A percentile compares a stretch with the other conserved stretches of the same genome.
phyloP scores from a whole-genome alignment of 2,113 vertebrate genomes.

The Caloenas nicobarica region DNA sequence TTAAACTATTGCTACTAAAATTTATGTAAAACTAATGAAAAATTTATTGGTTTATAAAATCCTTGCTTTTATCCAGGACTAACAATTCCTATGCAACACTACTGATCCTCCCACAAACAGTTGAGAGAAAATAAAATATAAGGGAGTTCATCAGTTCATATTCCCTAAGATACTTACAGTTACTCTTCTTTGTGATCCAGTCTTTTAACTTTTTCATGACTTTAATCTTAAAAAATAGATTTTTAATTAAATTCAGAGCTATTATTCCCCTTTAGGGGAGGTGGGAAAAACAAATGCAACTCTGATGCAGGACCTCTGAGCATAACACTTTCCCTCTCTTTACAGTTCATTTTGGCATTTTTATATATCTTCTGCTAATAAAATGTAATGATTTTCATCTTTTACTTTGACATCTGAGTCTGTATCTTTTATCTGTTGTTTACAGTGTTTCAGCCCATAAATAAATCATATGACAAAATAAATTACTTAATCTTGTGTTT shows the following conservation, averaged over 20 bases:
- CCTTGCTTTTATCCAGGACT: slow-evolving; percentile 75
- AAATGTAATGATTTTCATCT: slow-evolving; percentile 77
- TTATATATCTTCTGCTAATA: slow-evolving; percentile 75
- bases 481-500: slow-evolving; percentile 77
- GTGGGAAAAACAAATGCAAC: slow-evolving; percentile 73
- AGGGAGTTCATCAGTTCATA: slow-evolving; percentile 76
- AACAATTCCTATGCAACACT: slow-evolving; percentile 76
- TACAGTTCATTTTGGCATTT: slow-evolving; percentile 74
- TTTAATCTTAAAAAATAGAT: slow-evolving; percentile 81
- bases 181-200: slow-evolving; percentile 76
- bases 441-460: slow-evolving; percentile 73
- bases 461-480: slow-evolving; percentile 77
- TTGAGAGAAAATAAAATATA: slow-evolving; percentile 79
- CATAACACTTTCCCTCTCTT: slow-evolving; percentile 69
- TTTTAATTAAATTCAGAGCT: slow-evolving; percentile 81
- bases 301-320: slow-evolving; percentile 70
- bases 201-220: slow-evolving; percentile 81
- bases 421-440: slow-evolving; percentile 76
- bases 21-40: slow-evolving; percentile 79
- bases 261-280: slow-evolving; percentile 75
- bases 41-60: slow-evolving; percentile 81
- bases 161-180: slow-evolving; percentile 75
- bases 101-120: slow-evolving; percentile 74
- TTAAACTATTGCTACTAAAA: slow-evolving; percentile 77
- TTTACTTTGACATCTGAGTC: slow-evolving; percentile 73